phyloP scores from a whole-genome alignment of 2,113 vertebrate genomes.

The Gulo gulo region DNA sequence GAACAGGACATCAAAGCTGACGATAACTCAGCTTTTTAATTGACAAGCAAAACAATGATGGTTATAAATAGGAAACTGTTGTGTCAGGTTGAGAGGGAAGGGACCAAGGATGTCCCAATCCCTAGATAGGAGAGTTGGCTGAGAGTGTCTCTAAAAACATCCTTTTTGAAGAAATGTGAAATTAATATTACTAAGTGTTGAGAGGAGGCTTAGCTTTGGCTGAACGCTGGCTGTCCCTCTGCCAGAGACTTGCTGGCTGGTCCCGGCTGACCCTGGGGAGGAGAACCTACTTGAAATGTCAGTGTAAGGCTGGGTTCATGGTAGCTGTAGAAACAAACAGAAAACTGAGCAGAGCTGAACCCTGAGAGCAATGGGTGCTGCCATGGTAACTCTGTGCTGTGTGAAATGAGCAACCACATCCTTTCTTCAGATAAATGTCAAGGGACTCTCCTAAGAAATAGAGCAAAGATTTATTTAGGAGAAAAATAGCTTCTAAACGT shows the following conservation, averaged over 20 bases:
- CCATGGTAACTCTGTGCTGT: constrained; percentile 58
- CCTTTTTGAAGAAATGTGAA: background rate
- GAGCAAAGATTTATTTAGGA: background rate
- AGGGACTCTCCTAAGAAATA: constrained; percentile 22
- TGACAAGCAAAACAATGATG: background rate
- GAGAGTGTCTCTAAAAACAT: background rate
- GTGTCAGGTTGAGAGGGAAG: background rate
- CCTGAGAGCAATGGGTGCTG: constrained; percentile 60
- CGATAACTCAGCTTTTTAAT: background rate
- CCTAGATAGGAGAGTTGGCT: background rate
- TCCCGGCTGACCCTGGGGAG: background rate
- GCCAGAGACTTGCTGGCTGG: background rate
- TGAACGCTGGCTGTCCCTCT: background rate
- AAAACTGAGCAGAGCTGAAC: constrained; percentile 59
- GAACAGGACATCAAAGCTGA: background rate
- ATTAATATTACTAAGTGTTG: background rate
- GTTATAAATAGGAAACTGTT: background rate
- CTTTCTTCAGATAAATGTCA: constrained; percentile 50
- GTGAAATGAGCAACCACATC: constrained; percentile 27
- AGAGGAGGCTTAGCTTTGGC: background rate
- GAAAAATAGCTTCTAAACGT: background rate
- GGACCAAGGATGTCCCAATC: background rate
- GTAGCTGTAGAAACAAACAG: constrained; percentile 67
- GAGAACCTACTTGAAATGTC: background rate
- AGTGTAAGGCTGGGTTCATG: background rate